Conservation (phyloP, 2,888 invertebrate species). For the Andrena marginata region DNA sequence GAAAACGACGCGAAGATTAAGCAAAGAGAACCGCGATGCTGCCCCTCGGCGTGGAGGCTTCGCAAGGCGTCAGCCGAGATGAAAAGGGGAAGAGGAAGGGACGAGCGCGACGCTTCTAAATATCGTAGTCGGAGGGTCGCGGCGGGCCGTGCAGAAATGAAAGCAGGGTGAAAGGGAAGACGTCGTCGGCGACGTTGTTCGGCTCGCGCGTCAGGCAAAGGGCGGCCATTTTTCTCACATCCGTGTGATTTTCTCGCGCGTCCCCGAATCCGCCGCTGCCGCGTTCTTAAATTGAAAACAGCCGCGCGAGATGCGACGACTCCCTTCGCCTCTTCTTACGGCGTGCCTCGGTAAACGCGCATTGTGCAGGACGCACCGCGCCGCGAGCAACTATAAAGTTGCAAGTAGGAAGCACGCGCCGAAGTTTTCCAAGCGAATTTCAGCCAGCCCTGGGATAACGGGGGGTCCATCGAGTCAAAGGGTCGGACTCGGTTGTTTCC, state of each 20-base stretch:
- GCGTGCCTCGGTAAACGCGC: background rate
- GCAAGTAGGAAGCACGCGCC: background rate
- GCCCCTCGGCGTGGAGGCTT: too few relatives aligned
- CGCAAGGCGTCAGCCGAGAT: too few relatives aligned
- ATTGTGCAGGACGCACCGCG: too few relatives aligned
- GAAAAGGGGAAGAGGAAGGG: too few relatives aligned
- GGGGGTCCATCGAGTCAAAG: background rate
- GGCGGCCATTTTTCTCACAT: constrained; percentile 21
- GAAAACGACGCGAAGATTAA: too few relatives aligned
- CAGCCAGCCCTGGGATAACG: background rate
- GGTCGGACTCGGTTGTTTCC: background rate
- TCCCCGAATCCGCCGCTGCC: constrained; percentile 11
- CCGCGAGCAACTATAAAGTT: background rate
- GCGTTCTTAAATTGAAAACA: constrained; percentile 53
- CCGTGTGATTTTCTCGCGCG: constrained; percentile 44
- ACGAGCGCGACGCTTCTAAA: constrained; percentile 26
- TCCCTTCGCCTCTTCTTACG: background rate
- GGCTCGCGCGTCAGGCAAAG: constrained; percentile 9
- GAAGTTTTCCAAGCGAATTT: constrained; percentile 1
- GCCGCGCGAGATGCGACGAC: background rate
- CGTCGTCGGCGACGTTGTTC: background rate
- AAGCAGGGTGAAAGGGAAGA: constrained; percentile 28
- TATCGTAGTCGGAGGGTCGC: constrained; percentile 12
- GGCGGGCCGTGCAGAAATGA: constrained; percentile 20
- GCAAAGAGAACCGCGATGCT: too few relatives aligned